phyloP scores from a whole-genome alignment of 2,888 invertebrate genomes.

The Thyatira batis region DNA sequence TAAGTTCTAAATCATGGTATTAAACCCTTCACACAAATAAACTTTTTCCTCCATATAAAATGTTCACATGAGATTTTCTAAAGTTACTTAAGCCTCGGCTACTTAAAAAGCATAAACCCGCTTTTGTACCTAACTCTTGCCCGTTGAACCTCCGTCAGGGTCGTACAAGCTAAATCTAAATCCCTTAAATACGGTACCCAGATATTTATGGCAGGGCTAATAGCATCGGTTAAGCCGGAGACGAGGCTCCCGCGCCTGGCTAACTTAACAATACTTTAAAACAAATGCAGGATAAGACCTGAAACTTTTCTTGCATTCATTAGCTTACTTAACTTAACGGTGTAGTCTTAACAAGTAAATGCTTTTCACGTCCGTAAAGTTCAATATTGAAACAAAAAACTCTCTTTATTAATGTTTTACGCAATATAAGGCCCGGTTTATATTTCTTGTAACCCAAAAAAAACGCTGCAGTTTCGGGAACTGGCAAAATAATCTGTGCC shows the following conservation, averaged over 20 bases:
- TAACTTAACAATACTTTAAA: conserved; percentile 43
- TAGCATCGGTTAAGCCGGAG: conserved; percentile 66
- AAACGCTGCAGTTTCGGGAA: no score
- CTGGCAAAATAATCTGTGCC: no score
- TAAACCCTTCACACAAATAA: conserved; percentile 14
- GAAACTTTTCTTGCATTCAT: background rate
- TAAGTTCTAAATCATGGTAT: conserved; percentile 5
- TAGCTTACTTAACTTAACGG: background rate
- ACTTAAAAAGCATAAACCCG: conserved; percentile 50
- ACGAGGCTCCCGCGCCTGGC: conserved; percentile 41
- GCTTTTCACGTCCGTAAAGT: conserved; percentile 6
- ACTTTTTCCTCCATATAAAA: conserved; percentile 2
- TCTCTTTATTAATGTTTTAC: no score
- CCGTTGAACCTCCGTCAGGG: conserved; percentile 71
- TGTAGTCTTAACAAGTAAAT: background rate
- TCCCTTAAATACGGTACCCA: conserved; percentile 74
- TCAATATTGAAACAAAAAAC: conserved; percentile 2
- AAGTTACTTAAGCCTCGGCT: conserved; percentile 33
- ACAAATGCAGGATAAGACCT: conserved; percentile 16
- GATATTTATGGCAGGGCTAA: conserved; percentile 78
- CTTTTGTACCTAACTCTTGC: conserved; percentile 48
- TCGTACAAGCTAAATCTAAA: conserved; percentile 71
- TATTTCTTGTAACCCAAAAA: no score
- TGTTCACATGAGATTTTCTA: conserved; percentile 16
- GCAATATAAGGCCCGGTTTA: no score